Conservation (phyloP, 64 coral and sea anemone genomes). For the Actinia tenebrosa region DNA sequence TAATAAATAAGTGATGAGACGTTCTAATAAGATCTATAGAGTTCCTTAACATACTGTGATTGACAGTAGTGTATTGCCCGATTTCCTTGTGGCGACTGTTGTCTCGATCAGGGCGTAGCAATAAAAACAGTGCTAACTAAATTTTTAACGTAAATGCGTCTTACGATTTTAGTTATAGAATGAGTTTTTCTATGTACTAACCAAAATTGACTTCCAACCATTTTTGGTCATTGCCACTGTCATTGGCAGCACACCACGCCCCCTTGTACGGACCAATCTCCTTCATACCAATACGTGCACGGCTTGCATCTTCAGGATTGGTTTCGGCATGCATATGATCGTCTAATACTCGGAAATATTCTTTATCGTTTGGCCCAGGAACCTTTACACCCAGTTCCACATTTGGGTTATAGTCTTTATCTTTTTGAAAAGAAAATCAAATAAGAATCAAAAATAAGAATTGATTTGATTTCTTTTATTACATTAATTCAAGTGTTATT, state of each 20-base stretch:
- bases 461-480: too few relatives aligned
- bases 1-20: too few relatives aligned
- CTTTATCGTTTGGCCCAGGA: background rate
- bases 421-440: background rate
- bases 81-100: too few relatives aligned
- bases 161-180: background rate
- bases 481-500: too few relatives aligned
- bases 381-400: background rate
- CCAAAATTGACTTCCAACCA: constrained; percentile 1
- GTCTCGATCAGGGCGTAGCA: too few relatives aligned
- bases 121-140: too few relatives aligned
- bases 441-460: background rate
- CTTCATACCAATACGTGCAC: background rate
- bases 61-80: too few relatives aligned
- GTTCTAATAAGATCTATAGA: too few relatives aligned
- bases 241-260: background rate
- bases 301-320: background rate
- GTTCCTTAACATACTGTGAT: too few relatives aligned
- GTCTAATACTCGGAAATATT: background rate
- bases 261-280: background rate
- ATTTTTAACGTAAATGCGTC: too few relatives aligned
- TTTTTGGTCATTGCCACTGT: background rate
- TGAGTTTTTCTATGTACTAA: background rate
- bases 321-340: background rate
- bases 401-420: background rate